Base-by-base conservation (phyloP, 2,113 vertebrate species). In the Actinemys pallida region DNA sequence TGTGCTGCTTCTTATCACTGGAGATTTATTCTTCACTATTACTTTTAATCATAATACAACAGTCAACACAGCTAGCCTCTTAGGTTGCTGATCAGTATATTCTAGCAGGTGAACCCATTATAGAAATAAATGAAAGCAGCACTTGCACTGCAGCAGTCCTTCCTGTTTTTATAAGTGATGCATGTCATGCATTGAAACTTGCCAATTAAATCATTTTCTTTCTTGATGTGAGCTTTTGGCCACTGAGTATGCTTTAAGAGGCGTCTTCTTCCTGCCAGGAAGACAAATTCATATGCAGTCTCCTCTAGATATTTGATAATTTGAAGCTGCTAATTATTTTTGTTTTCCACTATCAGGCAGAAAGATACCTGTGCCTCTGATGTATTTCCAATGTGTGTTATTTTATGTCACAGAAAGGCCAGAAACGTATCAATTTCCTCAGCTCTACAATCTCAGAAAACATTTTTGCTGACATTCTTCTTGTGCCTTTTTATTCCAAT, bases 401-500 rank as follows among this genome's bases (percentile, higher is more conserved):
- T 88, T 92, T 87, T 91, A 22, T 47, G n/a, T 91, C 88, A 91
- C 92, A 95, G 81, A 93, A 89, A 90, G 84, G 47, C 25, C 76
- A 72, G 20, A 62, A 87, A 86, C 35, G 57, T 6, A 97, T 20
- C 79, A 11, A 53, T 39, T 93, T 91, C 79, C 96, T 95, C 22
- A 57, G 50, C 62, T 65, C 62, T 87, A 83, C 53, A 1, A 95
- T 79, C 85, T 95, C 94, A 82, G 79, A 90, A 92, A 96, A 57
- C 82, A 91, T 95, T 97, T 97, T 90, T 97, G 92, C 94, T 97
- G 97, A 97, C 93, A 92, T 79, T 86, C 62, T 86, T 81, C 80
- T 96, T 83, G 90, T 1, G 39, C 81, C 39, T 94, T 97, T 94
- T 97, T 88, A 94, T 96, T 93, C 88, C 94, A 97, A 96, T 97